Evolutionary conservation across 2,888 invertebrate genomes (phyloP).

Genomic region (Horisme vitalbata): DNA sequence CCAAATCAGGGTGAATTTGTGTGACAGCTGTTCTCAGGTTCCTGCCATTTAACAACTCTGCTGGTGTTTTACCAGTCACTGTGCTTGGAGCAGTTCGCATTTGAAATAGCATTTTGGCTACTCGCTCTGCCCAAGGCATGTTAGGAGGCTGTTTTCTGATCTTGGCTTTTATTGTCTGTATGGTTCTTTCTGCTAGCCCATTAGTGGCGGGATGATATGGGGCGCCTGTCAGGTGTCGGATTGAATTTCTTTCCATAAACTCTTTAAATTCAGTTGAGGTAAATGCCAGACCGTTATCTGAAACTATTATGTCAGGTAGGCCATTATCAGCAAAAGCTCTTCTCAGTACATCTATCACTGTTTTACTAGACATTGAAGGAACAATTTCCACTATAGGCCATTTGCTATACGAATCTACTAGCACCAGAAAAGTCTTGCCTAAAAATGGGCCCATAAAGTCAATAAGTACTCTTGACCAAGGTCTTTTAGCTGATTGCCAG

Average conservation of each 20-base stretch:
- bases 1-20: too few species aligned
- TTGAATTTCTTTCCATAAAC: constrained; percentile 24
- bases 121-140: constrained; percentile 22
- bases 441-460: constrained; percentile 28
- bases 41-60: too few species aligned
- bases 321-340: constrained; percentile 4
- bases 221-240: constrained; percentile 23
- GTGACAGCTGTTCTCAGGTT: too few species aligned
- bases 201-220: constrained; percentile 33
- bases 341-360: neutral
- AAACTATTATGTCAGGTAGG: neutral
- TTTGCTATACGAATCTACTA: constrained; percentile 20
- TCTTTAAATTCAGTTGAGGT: constrained; percentile 25
- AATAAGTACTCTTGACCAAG: constrained; percentile 18
- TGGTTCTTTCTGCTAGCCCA: constrained; percentile 30
- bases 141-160: constrained; percentile 21
- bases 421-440: constrained; percentile 18
- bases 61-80: too few species aligned
- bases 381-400: neutral
- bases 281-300: constrained; percentile 21
- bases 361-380: neutral
- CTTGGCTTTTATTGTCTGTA: constrained; percentile 31
- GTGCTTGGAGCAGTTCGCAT: too few species aligned
- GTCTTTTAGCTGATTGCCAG: constrained; percentile 18
- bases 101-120: constrained; percentile 1